Evolutionary conservation across 2,113 vertebrate genomes (phyloP).

Genomic region (Theristicus caerulescens): DNA sequence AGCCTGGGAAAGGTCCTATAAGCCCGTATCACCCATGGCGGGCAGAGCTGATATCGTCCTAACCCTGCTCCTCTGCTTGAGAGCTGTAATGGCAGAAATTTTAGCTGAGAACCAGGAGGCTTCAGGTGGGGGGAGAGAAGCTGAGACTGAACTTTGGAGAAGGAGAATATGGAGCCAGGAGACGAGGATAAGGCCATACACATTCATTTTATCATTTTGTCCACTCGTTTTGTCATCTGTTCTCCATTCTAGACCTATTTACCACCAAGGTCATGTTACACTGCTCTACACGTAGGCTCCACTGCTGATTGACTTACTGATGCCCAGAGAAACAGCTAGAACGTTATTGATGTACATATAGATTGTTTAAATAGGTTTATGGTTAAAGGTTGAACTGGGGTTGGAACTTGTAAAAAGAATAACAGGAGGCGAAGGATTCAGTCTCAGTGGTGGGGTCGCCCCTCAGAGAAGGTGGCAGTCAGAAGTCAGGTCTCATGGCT

Average conservation of each 20-base stretch:
- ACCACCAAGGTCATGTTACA: not conserved
- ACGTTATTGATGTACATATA: rapidly evolving
- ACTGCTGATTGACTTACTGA: not conserved
- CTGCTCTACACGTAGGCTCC: not conserved
- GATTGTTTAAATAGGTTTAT: not conserved
- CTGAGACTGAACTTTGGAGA: not conserved
- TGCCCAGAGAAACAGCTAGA: not conserved
- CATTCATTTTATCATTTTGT: not conserved
- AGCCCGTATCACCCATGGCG: rapidly evolving
- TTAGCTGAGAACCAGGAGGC: not conserved
- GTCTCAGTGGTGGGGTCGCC: not conserved
- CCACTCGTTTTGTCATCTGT: not conserved
- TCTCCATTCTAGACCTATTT: not conserved
- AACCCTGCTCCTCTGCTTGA: not conserved
- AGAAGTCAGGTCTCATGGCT: not conserved
- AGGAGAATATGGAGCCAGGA: not conserved
- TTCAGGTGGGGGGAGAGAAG: not conserved
- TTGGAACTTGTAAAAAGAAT: not conserved
- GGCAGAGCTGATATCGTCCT: not conserved
- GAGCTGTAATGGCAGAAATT: not conserved
- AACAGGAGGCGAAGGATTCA: not conserved
- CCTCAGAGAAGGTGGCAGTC: not conserved
- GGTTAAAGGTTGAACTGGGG: not conserved
- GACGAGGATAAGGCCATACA: not conserved
- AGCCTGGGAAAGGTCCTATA: not conserved